Evolutionary conservation across 1,140 invertebrate genomes (phyloP).

Genomic region (Paraescarpia echinospica): DNA sequence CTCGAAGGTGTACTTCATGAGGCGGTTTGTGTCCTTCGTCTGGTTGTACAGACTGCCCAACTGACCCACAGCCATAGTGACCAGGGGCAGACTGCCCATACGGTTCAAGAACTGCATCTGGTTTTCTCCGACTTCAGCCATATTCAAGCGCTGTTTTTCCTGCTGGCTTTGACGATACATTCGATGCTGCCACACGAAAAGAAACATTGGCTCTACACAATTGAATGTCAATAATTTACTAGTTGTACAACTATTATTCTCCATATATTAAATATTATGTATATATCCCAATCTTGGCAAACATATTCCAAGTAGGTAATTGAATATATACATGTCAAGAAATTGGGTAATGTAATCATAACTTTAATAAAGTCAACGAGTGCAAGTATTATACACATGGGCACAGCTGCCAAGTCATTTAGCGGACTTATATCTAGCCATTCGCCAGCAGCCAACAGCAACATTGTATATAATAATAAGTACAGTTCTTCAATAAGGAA

Average conservation of each 20-base stretch:
- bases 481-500: not conserved
- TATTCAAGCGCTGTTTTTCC: slow-evolving; percentile 5
- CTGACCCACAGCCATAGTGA: slow-evolving; percentile 23
- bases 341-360: not conserved
- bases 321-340: not conserved
- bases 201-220: not conserved
- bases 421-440: not conserved
- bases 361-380: not conserved
- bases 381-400: not conserved
- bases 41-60: slow-evolving; percentile 20
- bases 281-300: too few relatives aligned
- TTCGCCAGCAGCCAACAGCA: not conserved
- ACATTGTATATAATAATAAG: not conserved
- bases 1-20: slow-evolving; percentile 3
- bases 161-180: slow-evolving; percentile 17
- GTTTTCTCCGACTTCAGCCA: not conserved
- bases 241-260: too few relatives aligned
- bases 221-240: not conserved
- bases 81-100: slow-evolving; percentile 22
- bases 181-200: not conserved
- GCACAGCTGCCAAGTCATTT: not conserved
- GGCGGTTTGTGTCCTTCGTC: slow-evolving; percentile 22
- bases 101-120: slow-evolving; percentile 15
- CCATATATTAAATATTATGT: too few relatives aligned
- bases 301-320: not conserved